Percentiles rank a stretch among this genome's conserved stretches.
These are phyloP conservation scores for Macrosiphum euphorbiae DNA, from an alignment of 2,888 invertebrate genomes.

Conservation along the genomic window DNA sequence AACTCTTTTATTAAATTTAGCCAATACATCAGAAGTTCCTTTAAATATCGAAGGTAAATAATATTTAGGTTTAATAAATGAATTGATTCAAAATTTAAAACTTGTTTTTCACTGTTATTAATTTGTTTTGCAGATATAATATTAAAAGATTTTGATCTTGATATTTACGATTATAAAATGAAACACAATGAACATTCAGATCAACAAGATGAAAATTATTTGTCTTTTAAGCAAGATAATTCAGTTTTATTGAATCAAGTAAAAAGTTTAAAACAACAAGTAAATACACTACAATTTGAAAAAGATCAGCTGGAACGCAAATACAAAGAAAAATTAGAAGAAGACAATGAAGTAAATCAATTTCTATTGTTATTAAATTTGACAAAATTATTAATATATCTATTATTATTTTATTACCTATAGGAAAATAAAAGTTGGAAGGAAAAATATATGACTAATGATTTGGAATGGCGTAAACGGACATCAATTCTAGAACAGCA, in stretches of 20 bases:
- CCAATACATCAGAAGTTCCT: slow-evolving; percentile 60
- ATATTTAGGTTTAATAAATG: neutral
- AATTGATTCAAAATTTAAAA: slow-evolving; percentile 8
- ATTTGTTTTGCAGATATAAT: slow-evolving; percentile 45
- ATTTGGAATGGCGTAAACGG: slow-evolving; percentile 70
- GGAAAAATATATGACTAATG: slow-evolving; percentile 71
- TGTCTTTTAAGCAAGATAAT: slow-evolving; percentile 35
- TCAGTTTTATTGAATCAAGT: slow-evolving; percentile 72
- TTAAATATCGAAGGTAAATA: slow-evolving; percentile 56
- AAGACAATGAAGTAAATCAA: slow-evolving; percentile 73
- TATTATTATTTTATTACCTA: neutral
- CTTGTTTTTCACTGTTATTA: neutral
- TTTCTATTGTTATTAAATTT: neutral
- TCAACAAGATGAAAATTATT: slow-evolving; percentile 41
- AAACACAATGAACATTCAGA: slow-evolving; percentile 35
- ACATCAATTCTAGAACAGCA: slow-evolving; percentile 79
- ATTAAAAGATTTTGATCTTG: slow-evolving; percentile 56
- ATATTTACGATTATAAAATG: slow-evolving; percentile 30
- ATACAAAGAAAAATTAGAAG: slow-evolving; percentile 75
- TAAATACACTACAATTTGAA: slow-evolving; percentile 76
- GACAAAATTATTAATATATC: neutral
- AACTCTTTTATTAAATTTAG: slow-evolving; percentile 61
- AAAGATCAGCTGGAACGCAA: slow-evolving; percentile 78
- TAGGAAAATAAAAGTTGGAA: slow-evolving; percentile 66
- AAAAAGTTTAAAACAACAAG: slow-evolving; percentile 77